Conservation (phyloP, 1,140 invertebrate genomes). For the Ganaspis sp. region DNA sequence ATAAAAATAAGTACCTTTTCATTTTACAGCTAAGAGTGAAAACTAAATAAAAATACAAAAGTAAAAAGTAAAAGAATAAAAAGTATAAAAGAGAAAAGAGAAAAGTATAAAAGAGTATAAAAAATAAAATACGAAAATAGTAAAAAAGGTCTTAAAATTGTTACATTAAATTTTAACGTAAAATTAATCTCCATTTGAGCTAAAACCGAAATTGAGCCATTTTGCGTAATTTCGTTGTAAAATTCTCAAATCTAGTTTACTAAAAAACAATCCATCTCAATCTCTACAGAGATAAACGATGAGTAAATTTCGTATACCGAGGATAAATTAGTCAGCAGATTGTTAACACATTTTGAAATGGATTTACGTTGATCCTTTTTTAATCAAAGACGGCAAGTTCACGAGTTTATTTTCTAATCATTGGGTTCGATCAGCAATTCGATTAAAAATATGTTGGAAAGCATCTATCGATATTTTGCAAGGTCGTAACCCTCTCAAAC, state of each 20-base stretch:
- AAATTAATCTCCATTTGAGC: no score
- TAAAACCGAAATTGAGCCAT: no score
- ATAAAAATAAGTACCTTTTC: no score
- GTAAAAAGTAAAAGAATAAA: no score
- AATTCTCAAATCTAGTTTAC: not conserved
- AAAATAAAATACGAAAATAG: no score
- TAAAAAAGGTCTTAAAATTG: no score
- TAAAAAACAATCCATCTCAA: not conserved
- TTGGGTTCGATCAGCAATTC: not conserved
- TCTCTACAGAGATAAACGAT: not conserved
- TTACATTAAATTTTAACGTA: no score
- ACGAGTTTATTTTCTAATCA: conserved; percentile 14
- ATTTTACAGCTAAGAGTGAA: no score
- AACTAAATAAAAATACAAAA: no score
- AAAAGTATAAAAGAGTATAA: no score
- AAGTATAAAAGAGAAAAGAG: no score
- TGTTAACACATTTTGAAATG: not conserved
- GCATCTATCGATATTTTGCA: not conserved
- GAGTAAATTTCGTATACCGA: not conserved
- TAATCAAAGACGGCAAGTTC: not conserved
- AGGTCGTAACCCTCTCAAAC: not conserved
- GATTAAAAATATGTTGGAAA: conserved; percentile 1
- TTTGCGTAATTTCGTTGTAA: no score
- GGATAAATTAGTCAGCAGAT: not conserved
- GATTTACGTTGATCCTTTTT: not conserved